A percentile compares a stretch with the other conserved stretches of the same genome.
phyloP scores from a whole-genome alignment of 1,140 invertebrate genomes.

The Aphelenchoides fujianensis region DNA sequence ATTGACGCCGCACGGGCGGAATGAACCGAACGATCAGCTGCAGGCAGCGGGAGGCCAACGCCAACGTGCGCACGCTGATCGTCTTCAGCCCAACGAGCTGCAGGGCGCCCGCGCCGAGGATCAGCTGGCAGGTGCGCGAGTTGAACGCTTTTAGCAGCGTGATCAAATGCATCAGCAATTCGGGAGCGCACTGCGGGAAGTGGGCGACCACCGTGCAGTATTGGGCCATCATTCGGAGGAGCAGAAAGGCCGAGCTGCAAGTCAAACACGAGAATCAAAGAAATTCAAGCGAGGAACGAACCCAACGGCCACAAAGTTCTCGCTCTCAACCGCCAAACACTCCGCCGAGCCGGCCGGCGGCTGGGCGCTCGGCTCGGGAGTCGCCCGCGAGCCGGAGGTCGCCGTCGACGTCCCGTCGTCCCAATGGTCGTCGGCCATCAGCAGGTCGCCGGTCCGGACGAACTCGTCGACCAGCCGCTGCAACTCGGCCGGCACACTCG shows the following conservation, averaged over 20 bases:
- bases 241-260: slow-evolving; percentile 70
- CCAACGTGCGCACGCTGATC: slow-evolving; percentile 87
- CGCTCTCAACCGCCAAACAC: slow-evolving; percentile 39
- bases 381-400: not conserved
- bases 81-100: slow-evolving; percentile 89
- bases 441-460: slow-evolving; percentile 64
- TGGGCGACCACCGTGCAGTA: slow-evolving; percentile 77
- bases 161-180: slow-evolving; percentile 77
- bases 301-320: slow-evolving; percentile 72
- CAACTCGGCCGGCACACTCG: slow-evolving; percentile 82
- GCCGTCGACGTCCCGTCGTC: slow-evolving; percentile 18
- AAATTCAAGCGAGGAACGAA: slow-evolving; percentile 59
- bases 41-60: slow-evolving; percentile 69
- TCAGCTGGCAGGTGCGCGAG: slow-evolving; percentile 84
- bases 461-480: slow-evolving; percentile 78
- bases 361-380: slow-evolving; percentile 4
- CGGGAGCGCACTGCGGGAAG: slow-evolving; percentile 69
- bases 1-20: slow-evolving; percentile 65
- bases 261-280: too few species aligned
- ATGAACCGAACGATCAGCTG: slow-evolving; percentile 70
- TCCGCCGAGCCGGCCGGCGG: not conserved
- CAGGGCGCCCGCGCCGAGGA: slow-evolving; percentile 89
- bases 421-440: slow-evolving; percentile 14
- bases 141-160: slow-evolving; percentile 84
- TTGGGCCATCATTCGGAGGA: slow-evolving; percentile 81